These are phyloP conservation scores for Picus viridis DNA, from an alignment of 2,797 vertebrate genomes.

Conservation along the genomic window DNA sequence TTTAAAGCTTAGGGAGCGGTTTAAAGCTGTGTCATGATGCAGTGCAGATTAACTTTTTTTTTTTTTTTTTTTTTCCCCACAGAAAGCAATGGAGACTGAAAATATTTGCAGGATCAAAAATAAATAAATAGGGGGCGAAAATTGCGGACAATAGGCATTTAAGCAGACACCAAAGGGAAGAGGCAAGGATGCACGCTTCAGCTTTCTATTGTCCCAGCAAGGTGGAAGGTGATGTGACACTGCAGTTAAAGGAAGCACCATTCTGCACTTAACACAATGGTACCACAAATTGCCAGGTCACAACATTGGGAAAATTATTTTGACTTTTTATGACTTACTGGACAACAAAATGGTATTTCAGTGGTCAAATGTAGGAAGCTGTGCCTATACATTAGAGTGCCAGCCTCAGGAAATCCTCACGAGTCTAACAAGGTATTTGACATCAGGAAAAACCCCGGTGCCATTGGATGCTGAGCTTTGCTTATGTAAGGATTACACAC, in stretches of 20 bases:
- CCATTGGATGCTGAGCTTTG: not conserved
- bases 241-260: not conserved
- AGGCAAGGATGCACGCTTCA: not conserved
- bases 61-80: not conserved
- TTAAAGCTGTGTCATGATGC: not conserved
- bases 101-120: not conserved
- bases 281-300: not conserved
- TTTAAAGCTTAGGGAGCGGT: not conserved
- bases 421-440: not conserved
- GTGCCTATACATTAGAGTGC: not conserved
- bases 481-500: not conserved
- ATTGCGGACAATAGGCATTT: not conserved
- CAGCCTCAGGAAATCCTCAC: not conserved
- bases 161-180: not conserved
- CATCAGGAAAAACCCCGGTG: not conserved
- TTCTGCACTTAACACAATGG: not conserved
- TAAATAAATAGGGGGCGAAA: not conserved
- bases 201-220: not conserved
- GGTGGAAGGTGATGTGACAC: not conserved
- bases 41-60: not conserved
- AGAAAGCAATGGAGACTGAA: not conserved
- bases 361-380: not conserved
- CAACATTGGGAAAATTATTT: not conserved
- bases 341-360: not conserved
- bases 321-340: not conserved